These are phyloP conservation scores for Brevimyrus niger DNA, from an alignment of 2,113 vertebrate genomes.

Conservation along the genomic window DNA sequence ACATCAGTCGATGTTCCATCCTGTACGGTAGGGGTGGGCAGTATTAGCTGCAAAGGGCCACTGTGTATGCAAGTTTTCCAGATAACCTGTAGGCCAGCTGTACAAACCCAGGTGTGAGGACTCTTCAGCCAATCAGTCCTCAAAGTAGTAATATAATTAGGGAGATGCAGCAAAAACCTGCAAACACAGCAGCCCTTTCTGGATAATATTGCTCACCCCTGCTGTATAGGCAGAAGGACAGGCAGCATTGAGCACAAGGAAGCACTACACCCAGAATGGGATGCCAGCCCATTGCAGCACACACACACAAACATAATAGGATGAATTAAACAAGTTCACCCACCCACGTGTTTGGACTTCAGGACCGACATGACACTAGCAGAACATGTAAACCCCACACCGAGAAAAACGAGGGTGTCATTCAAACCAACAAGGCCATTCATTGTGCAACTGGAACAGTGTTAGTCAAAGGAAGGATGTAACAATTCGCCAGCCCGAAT, in stretches of 20 bases:
- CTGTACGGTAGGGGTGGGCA: not conserved
- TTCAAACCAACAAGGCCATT: not conserved
- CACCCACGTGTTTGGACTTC: not conserved
- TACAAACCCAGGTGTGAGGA: too few species aligned
- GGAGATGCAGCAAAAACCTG: too few species aligned
- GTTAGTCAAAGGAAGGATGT: not conserved
- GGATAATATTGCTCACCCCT: too few species aligned
- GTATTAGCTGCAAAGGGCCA: too few species aligned
- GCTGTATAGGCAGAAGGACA: not conserved
- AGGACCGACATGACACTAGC: not conserved
- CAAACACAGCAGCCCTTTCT: too few species aligned
- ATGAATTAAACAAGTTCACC: not conserved
- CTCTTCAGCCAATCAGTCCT: too few species aligned
- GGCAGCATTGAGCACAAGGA: not conserved
- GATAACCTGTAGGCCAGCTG: too few species aligned
- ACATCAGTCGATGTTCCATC: not conserved
- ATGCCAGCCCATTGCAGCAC: not conserved
- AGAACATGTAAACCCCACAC: not conserved
- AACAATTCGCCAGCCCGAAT: not conserved
- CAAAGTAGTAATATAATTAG: too few species aligned
- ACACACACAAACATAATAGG: not conserved
- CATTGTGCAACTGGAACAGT: not conserved
- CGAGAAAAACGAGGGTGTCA: not conserved
- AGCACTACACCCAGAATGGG: not conserved
- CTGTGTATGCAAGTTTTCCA: too few species aligned